Evolutionary conservation across 2,888 invertebrate genomes (phyloP).

Genomic region (Imbricaverruca yamaguchii): DNA sequence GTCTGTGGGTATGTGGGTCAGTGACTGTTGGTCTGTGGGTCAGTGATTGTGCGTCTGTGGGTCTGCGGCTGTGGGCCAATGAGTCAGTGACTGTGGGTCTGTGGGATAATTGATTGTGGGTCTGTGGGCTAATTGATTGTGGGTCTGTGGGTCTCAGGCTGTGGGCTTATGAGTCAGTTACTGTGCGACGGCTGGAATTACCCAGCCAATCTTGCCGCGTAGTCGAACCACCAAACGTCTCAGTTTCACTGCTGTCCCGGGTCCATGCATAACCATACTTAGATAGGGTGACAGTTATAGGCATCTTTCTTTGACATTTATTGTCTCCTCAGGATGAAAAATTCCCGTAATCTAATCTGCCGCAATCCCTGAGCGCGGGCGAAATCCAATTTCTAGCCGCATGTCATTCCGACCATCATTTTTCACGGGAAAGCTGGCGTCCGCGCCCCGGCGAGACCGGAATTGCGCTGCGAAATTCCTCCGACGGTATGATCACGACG

Average conservation of each 20-base stretch:
- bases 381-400: slow-evolving; percentile 18
- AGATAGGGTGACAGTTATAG: slow-evolving; percentile 10
- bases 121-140: no score
- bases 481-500: no score
- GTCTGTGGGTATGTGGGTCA: no score
- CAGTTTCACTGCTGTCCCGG: background rate
- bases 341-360: slow-evolving; percentile 7
- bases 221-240: background rate
- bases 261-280: slow-evolving; percentile 11
- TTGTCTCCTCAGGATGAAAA: slow-evolving; percentile 14
- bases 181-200: no score
- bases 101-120: no score
- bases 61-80: no score
- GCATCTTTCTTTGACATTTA: slow-evolving; percentile 5
- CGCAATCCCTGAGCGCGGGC: background rate
- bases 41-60: no score
- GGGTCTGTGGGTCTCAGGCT: no score
- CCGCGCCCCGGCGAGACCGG: background rate
- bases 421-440: background rate
- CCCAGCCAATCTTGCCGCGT: no score
- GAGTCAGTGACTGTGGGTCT: no score
- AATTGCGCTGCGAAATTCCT: background rate
- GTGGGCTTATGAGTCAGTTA: no score
- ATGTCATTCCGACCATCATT: slow-evolving; percentile 13
- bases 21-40: no score